Evolutionary conservation across 2,888 invertebrate genomes (phyloP).

Genomic region (Polydrusus cervinus): DNA sequence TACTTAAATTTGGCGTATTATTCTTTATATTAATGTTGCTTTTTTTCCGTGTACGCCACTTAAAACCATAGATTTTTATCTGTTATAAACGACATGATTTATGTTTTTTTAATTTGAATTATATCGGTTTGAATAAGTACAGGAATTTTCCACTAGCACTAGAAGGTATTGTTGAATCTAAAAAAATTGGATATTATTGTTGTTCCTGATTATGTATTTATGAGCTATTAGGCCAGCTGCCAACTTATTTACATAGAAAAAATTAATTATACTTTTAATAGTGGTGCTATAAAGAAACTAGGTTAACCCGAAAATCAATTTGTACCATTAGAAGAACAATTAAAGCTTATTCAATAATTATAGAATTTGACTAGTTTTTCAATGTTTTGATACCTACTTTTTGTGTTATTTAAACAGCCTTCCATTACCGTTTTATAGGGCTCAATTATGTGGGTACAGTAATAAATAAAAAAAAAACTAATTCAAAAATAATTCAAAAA

Average conservation of each 20-base stretch:
- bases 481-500: too few relatives aligned
- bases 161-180: not conserved
- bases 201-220: not conserved
- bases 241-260: not conserved
- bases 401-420: too few relatives aligned
- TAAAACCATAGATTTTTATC: slow-evolving; percentile 11
- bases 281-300: not conserved
- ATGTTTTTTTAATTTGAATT: not conserved
- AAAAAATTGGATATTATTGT: not conserved
- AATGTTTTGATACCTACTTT: too few relatives aligned
- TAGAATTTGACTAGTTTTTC: too few relatives aligned
- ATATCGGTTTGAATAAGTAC: not conserved
- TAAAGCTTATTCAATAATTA: too few relatives aligned
- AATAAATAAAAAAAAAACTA: too few relatives aligned
- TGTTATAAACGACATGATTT: not conserved
- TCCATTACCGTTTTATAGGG: too few relatives aligned
- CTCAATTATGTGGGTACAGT: too few relatives aligned
- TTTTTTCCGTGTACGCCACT: too few relatives aligned
- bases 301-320: not conserved
- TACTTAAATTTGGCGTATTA: too few relatives aligned
- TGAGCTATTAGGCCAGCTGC: not conserved
- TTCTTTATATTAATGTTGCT: too few relatives aligned
- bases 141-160: slow-evolving; percentile 7
- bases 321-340: not conserved
- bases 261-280: not conserved